Conservation (phyloP, 2,113 vertebrate genomes). For the Labeo rohita region DNA sequence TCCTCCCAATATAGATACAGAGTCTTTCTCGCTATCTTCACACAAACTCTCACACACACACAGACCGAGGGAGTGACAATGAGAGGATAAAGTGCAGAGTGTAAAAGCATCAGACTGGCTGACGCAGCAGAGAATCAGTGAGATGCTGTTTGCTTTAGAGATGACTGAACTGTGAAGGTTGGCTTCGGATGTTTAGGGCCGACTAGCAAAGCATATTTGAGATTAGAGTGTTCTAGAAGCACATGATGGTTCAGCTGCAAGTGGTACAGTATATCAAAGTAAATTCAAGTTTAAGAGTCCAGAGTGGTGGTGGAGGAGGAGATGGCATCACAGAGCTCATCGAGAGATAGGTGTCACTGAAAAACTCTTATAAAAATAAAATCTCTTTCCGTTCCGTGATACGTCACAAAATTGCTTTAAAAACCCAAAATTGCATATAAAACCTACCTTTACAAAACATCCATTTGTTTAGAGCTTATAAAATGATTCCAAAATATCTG, state of each 20-base stretch:
- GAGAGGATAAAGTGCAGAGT: constrained; percentile 46
- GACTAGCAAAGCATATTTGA: constrained; percentile 22
- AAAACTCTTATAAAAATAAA: constrained; percentile 45
- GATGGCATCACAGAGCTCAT: constrained; percentile 22
- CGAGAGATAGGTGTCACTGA: not conserved
- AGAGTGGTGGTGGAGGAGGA: constrained; percentile 17
- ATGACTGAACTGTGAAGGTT: constrained; percentile 18
- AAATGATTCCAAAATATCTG: constrained; percentile 44
- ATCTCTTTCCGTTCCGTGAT: not conserved
- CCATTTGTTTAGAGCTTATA: constrained; percentile 53
- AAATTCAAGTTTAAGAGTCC: constrained; percentile 55
- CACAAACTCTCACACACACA: constrained; percentile 16
- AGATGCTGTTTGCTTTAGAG: constrained; percentile 38
- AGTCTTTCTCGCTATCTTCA: not conserved
- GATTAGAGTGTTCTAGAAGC: constrained; percentile 19
- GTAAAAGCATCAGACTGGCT: constrained; percentile 39
- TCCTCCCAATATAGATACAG: constrained; percentile 1
- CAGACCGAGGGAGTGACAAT: constrained; percentile 1
- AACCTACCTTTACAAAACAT: constrained; percentile 54
- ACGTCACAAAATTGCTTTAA: constrained; percentile 9
- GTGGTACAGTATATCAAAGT: constrained; percentile 20
- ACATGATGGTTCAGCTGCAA: constrained; percentile 31
- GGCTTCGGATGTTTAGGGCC: not conserved
- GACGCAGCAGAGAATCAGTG: constrained; percentile 46
- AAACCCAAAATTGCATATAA: constrained; percentile 37